Evolutionary conservation across 2,888 invertebrate species (phyloP).

Genomic region (Dryomyza anilis): DNA sequence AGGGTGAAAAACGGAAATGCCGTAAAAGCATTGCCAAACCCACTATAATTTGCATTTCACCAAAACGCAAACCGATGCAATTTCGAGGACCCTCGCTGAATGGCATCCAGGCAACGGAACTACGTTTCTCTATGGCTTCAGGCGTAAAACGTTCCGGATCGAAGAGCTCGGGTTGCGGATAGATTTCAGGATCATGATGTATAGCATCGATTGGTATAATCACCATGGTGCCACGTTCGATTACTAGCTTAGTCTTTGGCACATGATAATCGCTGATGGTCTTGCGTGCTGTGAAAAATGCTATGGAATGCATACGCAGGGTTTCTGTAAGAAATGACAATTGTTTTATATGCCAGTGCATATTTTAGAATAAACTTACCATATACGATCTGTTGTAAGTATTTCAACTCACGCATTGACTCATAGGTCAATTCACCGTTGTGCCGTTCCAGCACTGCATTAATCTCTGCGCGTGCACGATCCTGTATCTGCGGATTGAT

Average conservation of each 20-base stretch:
- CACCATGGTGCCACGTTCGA: conserved; percentile 63
- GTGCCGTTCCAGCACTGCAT: conserved; percentile 39
- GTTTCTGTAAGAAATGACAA: conserved; percentile 60
- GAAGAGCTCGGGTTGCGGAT: conserved; percentile 60
- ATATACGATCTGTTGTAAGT: conserved; percentile 45
- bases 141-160: conserved; percentile 61
- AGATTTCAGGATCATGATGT: conserved; percentile 61
- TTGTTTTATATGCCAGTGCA: neutral
- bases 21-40: conserved; percentile 47
- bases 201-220: conserved; percentile 64
- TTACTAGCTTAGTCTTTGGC: conserved; percentile 50
- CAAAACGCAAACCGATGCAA: conserved; percentile 58
- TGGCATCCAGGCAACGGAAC: conserved; percentile 48
- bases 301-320: conserved; percentile 62
- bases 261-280: conserved; percentile 54
- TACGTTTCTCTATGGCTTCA: conserved; percentile 47
- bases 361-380: conserved; percentile 37
- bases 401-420: conserved; percentile 45
- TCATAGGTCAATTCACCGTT: conserved; percentile 46
- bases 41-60: conserved; percentile 53
- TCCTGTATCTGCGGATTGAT: conserved; percentile 47
- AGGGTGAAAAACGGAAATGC: conserved; percentile 45
- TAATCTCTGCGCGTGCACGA: conserved; percentile 45
- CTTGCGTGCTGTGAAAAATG: conserved; percentile 51
- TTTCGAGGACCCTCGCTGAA: conserved; percentile 57